These are phyloP conservation scores for Polyergus mexicanus DNA, from an alignment of 1,140 invertebrate species.

Conservation along the genomic window DNA sequence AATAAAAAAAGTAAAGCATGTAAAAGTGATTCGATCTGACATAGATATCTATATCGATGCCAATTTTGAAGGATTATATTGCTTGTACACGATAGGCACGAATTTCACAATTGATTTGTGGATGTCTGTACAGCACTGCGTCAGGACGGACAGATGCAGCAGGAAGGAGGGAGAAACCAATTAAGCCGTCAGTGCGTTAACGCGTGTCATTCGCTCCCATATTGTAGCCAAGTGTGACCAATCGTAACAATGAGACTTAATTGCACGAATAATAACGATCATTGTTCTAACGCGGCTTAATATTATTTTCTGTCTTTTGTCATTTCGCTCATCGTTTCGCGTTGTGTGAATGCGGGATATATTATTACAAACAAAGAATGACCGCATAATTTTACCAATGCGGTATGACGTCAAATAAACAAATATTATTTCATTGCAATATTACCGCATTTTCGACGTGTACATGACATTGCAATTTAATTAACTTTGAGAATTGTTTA, in stretches of 20 bases:
- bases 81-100: constrained; percentile 57
- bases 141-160: constrained; percentile 23
- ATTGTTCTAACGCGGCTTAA: constrained; percentile 36
- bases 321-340: constrained; percentile 42
- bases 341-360: neutral
- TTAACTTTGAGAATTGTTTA: constrained; percentile 38
- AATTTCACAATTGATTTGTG: constrained; percentile 76
- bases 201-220: constrained; percentile 76
- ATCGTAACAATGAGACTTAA: constrained; percentile 76
- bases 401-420: constrained; percentile 25
- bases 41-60: constrained; percentile 14
- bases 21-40: constrained; percentile 39
- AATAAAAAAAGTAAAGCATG: neutral
- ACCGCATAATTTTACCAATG: constrained; percentile 42
- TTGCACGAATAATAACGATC: constrained; percentile 70
- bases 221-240: constrained; percentile 77
- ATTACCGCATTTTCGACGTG: constrained; percentile 39
- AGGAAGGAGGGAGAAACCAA: constrained; percentile 68
- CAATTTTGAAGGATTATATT: constrained; percentile 61
- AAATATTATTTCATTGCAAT: constrained; percentile 50
- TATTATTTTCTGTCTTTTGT: constrained; percentile 60
- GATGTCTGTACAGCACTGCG: constrained; percentile 50
- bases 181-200: constrained; percentile 78
- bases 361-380: constrained; percentile 57
- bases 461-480: constrained; percentile 48